A percentile compares a stretch with the other conserved stretches of the same genome.
phyloP scores from a whole-genome alignment of 2,888 invertebrate species.

The Alloscopus bannaensis region DNA sequence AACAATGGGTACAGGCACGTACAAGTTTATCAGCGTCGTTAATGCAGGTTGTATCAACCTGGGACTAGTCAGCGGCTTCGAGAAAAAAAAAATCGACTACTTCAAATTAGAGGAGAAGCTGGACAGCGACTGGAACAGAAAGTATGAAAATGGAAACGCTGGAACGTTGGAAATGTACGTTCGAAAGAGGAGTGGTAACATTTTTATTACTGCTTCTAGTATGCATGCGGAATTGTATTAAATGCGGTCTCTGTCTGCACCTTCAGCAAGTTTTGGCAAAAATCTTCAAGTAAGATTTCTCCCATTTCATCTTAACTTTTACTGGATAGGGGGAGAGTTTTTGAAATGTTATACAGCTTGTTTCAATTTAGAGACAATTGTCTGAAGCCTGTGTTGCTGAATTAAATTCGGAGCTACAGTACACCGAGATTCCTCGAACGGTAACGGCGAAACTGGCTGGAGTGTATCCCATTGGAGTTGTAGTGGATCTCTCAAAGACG shows the following conservation, averaged over 20 bases:
- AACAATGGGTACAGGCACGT: constrained; percentile 18
- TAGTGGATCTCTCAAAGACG: constrained; percentile 11
- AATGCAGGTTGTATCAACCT: constrained; percentile 5
- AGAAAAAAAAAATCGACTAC: not conserved
- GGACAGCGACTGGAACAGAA: constrained; percentile 4
- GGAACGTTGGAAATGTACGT: constrained; percentile 9
- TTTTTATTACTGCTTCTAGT: no score
- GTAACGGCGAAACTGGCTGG: constrained; percentile 9
- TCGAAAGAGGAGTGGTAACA: not conserved
- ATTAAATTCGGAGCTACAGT: not conserved
- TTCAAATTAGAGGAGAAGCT: constrained; percentile 1
- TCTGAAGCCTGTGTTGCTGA: not conserved
- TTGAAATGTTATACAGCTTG: not conserved
- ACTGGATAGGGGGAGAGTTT: not conserved
- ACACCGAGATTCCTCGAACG: not conserved
- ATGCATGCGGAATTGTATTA: no score
- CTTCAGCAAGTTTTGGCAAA: constrained; percentile 32
- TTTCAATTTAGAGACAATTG: not conserved
- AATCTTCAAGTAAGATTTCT: constrained; percentile 11
- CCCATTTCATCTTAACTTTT: not conserved
- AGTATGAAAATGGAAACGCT: not conserved
- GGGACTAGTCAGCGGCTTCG: not conserved
- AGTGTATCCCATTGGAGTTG: constrained; percentile 16
- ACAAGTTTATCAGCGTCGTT: not conserved
- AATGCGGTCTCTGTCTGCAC: not conserved